These are phyloP conservation scores for Pyralis farinalis DNA, from an alignment of 2,888 invertebrate genomes.

Conservation along the genomic window DNA sequence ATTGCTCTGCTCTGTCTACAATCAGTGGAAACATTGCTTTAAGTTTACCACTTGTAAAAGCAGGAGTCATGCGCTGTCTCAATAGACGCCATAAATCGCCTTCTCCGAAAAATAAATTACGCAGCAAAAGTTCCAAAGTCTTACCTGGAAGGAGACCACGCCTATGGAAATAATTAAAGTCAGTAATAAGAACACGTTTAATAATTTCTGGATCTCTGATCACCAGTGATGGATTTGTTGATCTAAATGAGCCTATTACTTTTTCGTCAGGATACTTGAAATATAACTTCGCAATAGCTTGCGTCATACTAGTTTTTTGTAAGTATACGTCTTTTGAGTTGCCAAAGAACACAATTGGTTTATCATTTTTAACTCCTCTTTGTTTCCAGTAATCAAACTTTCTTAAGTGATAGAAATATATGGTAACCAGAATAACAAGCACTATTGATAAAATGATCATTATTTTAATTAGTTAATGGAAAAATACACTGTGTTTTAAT, in stretches of 20 bases:
- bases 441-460: constrained; percentile 3
- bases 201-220: constrained; percentile 20
- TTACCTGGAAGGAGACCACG: constrained; percentile 18
- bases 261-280: constrained; percentile 19
- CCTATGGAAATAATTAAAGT: constrained; percentile 17
- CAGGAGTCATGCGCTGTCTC: constrained; percentile 26
- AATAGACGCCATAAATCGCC: constrained; percentile 29
- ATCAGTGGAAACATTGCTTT: constrained; percentile 44
- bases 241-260: constrained; percentile 19
- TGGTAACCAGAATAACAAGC: constrained; percentile 1
- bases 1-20: constrained; percentile 21
- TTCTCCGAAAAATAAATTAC: constrained; percentile 37
- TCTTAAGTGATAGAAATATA: constrained; percentile 18
- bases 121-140: constrained; percentile 34
- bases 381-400: constrained; percentile 20
- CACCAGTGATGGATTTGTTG: constrained; percentile 14
- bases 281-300: constrained; percentile 22
- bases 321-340: constrained; percentile 24
- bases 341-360: constrained; percentile 20
- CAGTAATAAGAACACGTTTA: constrained; percentile 18
- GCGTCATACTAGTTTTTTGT: constrained; percentile 25
- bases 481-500: no score
- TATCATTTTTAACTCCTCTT: constrained; percentile 17
- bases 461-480: no score
- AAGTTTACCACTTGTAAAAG: constrained; percentile 38